Percentiles rank a stretch among this genome's conserved stretches.
phyloP scores from a whole-genome alignment of 2,888 invertebrate species.

The Oasisia sp. region DNA sequence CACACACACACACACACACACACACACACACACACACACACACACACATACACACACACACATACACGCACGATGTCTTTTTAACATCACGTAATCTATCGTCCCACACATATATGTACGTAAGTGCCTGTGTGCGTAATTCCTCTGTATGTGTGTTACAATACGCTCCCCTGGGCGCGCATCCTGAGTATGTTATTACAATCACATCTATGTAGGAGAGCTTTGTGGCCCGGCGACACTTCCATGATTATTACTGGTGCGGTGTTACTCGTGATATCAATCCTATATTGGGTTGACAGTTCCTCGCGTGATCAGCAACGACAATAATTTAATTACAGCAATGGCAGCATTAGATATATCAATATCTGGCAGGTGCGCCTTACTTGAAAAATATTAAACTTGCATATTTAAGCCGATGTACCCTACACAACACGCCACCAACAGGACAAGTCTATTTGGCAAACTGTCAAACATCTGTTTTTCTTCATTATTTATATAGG shows the following conservation, averaged over 20 bases:
- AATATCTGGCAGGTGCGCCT: background rate
- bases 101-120: too few relatives aligned
- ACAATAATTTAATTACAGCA: conserved; percentile 9
- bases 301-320: background rate
- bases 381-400: background rate
- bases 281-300: conserved; percentile 3
- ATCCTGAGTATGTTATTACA: background rate
- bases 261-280: background rate
- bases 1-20: too few relatives aligned
- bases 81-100: too few relatives aligned
- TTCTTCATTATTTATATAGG: background rate
- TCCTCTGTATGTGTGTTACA: background rate
- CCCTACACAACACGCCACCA: background rate
- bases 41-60: too few relatives aligned
- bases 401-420: background rate
- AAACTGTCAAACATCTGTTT: background rate
- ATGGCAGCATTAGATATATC: background rate
- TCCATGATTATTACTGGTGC: background rate
- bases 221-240: background rate
- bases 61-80: too few relatives aligned
- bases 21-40: too few relatives aligned
- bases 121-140: background rate
- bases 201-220: background rate
- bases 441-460: background rate
- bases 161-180: background rate